These are phyloP conservation scores for Dissostichus mawsoni DNA, from an alignment of 2,113 vertebrate genomes.

Conservation along the genomic window DNA sequence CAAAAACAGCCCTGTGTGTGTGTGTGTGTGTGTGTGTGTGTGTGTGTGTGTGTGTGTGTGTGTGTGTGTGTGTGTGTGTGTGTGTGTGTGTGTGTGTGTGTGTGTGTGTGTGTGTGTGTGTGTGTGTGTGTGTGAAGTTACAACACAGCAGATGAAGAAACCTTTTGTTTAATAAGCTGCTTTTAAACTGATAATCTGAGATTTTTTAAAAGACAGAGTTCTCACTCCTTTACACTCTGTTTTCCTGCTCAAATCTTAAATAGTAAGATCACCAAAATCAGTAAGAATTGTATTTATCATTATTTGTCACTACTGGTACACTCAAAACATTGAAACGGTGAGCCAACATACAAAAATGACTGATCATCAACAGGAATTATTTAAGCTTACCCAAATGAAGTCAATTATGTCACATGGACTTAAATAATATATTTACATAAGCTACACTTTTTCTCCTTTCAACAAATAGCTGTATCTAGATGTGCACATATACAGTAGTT, in stretches of 20 bases:
- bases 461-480: no score
- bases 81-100: constrained; percentile 21
- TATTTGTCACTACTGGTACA: neutral
- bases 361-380: no score
- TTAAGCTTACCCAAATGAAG: no score
- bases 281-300: neutral
- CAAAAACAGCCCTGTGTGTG: constrained; percentile 16
- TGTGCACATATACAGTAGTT: no score
- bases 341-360: no score
- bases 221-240: no score
- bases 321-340: no score
- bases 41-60: neutral
- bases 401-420: no score
- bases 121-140: constrained; percentile 11
- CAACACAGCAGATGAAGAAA: constrained; percentile 3
- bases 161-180: neutral
- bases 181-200: neutral
- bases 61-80: neutral
- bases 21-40: constrained; percentile 18
- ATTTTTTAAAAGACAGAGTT: neutral
- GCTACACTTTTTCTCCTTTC: no score
- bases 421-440: no score
- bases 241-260: neutral
- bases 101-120: constrained; percentile 17
- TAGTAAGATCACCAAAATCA: neutral